phyloP scores from a whole-genome alignment of 1,140 invertebrate genomes.

The Caenorhabditis elegans region WBcel235 BX284606.5:11650001-11650500 shows the following conservation, averaged over 20 bases:
- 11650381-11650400: conserved; percentile 53
- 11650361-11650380: conserved; percentile 58
- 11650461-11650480: background rate
- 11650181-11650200: conserved; percentile 50
- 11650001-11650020: conserved; percentile 65
- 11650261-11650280: background rate
- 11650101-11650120: too few species aligned
- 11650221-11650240: conserved; percentile 65
- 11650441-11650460: too few species aligned
- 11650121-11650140: conserved; percentile 56
- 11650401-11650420: background rate
- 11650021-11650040: conserved; percentile 63
- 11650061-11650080: conserved; percentile 11
- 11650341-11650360: conserved; percentile 62
- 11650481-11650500: background rate
- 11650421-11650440: background rate
- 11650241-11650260: conserved; percentile 54
- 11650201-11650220: conserved; percentile 60
- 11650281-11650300: background rate
- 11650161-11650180: conserved; percentile 60
- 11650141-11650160: conserved; percentile 65
- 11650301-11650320: conserved; percentile 57
- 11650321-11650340: conserved; percentile 65
- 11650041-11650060: conserved; percentile 60
- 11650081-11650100: background rate